Percentiles rank a stretch among this genome's conserved stretches.
Conservation (phyloP, 1,140 invertebrate species). For the Drosophila setifemur region DNA sequence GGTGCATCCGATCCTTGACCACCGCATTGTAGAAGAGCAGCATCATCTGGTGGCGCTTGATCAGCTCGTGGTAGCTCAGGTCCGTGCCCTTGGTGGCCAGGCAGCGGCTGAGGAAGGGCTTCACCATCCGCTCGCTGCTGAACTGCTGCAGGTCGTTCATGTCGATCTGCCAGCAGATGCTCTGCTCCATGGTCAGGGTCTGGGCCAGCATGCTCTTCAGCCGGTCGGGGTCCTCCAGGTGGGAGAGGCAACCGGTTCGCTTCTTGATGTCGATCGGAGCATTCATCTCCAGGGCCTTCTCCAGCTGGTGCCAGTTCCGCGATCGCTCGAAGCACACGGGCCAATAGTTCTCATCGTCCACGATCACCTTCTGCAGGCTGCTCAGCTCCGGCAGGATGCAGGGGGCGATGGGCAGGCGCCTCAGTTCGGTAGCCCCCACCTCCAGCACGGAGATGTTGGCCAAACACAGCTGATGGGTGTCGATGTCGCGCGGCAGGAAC, state of each 20-base stretch:
- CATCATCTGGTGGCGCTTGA: conserved; percentile 88
- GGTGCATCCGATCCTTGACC: conserved; percentile 91
- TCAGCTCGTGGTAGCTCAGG: conserved; percentile 80
- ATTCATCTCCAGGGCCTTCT: conserved; percentile 87
- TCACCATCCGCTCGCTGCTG: conserved; percentile 86
- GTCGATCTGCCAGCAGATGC: conserved; percentile 82
- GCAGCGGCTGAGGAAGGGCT: conserved; percentile 87
- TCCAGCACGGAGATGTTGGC: conserved; percentile 86
- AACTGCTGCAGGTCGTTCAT: conserved; percentile 88
- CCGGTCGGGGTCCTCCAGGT: conserved; percentile 93
- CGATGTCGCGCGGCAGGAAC: conserved; percentile 93
- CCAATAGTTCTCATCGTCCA: conserved; percentile 94
- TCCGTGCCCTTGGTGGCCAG: conserved; percentile 78
- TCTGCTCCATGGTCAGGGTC: conserved; percentile 90
- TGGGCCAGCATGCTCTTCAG: conserved; percentile 92
- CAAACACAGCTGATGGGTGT: conserved; percentile 90
- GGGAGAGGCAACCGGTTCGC: conserved; percentile 93
- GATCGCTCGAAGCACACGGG: conserved; percentile 91
- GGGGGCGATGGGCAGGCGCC: conserved; percentile 85
- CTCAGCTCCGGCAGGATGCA: conserved; percentile 93
- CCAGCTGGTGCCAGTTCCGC: conserved; percentile 91
- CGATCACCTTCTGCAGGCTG: conserved; percentile 88
- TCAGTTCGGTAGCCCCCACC: conserved; percentile 58
- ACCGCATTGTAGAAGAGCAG: conserved; percentile 93
- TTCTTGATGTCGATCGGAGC: conserved; percentile 93